These are phyloP conservation scores for Epinotia nisella DNA, from an alignment of 2,888 invertebrate species.

Conservation along the genomic window DNA sequence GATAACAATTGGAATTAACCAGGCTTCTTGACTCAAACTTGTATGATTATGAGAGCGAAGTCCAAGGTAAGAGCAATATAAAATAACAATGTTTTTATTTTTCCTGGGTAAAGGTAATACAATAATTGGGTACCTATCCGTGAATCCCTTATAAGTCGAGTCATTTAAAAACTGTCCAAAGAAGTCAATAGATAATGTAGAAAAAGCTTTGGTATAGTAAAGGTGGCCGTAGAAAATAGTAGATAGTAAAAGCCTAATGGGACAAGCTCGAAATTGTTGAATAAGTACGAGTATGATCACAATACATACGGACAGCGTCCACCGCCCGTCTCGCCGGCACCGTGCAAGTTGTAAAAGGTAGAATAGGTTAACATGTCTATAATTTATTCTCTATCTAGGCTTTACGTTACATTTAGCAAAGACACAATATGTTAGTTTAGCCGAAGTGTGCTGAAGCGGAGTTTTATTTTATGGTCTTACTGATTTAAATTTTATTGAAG, in stretches of 20 bases:
- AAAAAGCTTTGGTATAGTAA: slow-evolving; percentile 70
- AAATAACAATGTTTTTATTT: slow-evolving; percentile 19
- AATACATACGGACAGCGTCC: slow-evolving; percentile 51
- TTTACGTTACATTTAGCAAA: slow-evolving; percentile 64
- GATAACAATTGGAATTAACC: slow-evolving; percentile 44
- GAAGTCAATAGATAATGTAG: slow-evolving; percentile 53
- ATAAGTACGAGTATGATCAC: slow-evolving; percentile 57
- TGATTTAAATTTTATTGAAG: slow-evolving; percentile 67
- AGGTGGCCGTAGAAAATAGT: slow-evolving; percentile 75
- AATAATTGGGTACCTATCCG: slow-evolving; percentile 24
- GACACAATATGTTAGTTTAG: slow-evolving; percentile 66
- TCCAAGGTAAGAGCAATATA: slow-evolving; percentile 16
- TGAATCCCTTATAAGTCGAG: slow-evolving; percentile 21
- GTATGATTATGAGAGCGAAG: background rate
- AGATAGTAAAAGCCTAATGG: slow-evolving; percentile 73
- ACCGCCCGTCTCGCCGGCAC: slow-evolving; percentile 24
- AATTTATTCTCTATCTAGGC: slow-evolving; percentile 70
- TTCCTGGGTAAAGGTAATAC: slow-evolving; percentile 19
- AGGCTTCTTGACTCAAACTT: slow-evolving; percentile 1
- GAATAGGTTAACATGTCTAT: slow-evolving; percentile 51
- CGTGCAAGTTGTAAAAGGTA: slow-evolving; percentile 45
- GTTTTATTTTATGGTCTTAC: slow-evolving; percentile 68
- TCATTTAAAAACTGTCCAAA: slow-evolving; percentile 39
- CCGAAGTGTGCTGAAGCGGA: slow-evolving; percentile 74
- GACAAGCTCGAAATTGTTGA: slow-evolving; percentile 79